Conservation (phyloP, 2,113 vertebrate species). For the Plecotus auritus region DNA sequence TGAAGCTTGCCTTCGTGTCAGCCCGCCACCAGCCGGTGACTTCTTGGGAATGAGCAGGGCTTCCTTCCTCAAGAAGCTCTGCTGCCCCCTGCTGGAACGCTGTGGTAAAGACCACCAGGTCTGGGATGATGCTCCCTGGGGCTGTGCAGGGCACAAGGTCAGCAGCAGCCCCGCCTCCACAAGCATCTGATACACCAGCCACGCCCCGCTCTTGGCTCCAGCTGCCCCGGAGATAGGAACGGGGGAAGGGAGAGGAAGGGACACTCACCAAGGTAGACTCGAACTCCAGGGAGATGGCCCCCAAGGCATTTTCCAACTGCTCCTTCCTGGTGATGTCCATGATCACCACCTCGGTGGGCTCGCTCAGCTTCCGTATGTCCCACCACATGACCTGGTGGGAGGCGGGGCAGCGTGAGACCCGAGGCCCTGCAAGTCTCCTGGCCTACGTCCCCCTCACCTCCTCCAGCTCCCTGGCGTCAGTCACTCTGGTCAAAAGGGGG, state of each 20-base stretch:
- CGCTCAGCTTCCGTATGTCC: conserved; percentile 90
- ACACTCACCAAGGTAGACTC: conserved; percentile 89
- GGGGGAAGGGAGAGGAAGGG: rapidly evolving
- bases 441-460: neutral
- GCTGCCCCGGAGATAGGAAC: neutral
- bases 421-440: neutral
- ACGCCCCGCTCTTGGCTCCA: rapidly evolving
- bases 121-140: rapidly evolving
- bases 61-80: neutral
- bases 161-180: neutral
- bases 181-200: neutral
- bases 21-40: rapidly evolving
- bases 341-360: conserved; percentile 89
- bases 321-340: conserved; percentile 88
- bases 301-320: conserved; percentile 85
- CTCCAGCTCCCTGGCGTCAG: neutral
- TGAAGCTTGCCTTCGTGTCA: neutral
- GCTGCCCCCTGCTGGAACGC: conserved; percentile 35
- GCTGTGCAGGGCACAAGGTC: rapidly evolving
- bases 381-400: conserved; percentile 92
- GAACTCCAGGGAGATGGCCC: conserved; percentile 91
- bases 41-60: rapidly evolving
- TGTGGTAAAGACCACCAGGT: neutral
- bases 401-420: rapidly evolving
- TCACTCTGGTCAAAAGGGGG: neutral